These are phyloP conservation scores for Pogonophryne albipinna DNA, from an alignment of 2,797 vertebrate genomes.

Conservation along the genomic window DNA sequence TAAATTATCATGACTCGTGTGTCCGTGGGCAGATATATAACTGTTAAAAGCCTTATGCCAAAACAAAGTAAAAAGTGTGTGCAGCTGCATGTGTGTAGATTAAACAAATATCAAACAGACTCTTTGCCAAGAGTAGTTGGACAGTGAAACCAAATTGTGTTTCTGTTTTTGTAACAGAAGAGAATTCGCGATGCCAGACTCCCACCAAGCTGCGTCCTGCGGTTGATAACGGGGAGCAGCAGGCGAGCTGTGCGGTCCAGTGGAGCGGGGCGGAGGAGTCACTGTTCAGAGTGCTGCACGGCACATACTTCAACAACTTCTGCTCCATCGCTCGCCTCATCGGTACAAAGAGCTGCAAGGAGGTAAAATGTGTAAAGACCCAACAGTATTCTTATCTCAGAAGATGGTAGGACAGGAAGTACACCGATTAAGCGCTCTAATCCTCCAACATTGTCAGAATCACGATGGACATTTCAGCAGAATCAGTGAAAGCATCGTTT, in stretches of 20 bases:
- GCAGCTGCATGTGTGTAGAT: conserved; percentile 6
- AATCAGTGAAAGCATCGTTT: background rate
- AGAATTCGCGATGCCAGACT: conserved; percentile 95
- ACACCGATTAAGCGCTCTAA: background rate
- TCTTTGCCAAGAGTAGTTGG: conserved; percentile 17
- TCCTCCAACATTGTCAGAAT: no score
- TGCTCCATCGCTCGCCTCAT: conserved; percentile 96
- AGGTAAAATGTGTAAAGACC: conserved; percentile 81
- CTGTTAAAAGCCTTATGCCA: conserved; percentile 8
- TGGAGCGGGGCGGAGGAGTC: conserved; percentile 97
- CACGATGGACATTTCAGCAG: background rate
- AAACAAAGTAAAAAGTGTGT: conserved; percentile 17
- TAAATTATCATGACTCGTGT: background rate
- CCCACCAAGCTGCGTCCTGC: conserved; percentile 92
- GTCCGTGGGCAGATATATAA: conserved; percentile 12
- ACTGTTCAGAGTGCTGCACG: conserved; percentile 95
- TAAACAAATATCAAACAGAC: conserved; percentile 12
- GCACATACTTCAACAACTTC: conserved; percentile 99
- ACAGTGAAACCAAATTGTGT: conserved; percentile 18
- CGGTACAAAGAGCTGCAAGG: conserved; percentile 96
- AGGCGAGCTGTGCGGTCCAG: conserved; percentile 83
- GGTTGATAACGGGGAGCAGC: conserved; percentile 80
- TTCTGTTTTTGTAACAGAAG: conserved; percentile 82
- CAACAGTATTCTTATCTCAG: no score
- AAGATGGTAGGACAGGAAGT: no score